Base-by-base conservation (phyloP, 2,797 vertebrate genomes). In the Urophycis tenuis region DNA sequence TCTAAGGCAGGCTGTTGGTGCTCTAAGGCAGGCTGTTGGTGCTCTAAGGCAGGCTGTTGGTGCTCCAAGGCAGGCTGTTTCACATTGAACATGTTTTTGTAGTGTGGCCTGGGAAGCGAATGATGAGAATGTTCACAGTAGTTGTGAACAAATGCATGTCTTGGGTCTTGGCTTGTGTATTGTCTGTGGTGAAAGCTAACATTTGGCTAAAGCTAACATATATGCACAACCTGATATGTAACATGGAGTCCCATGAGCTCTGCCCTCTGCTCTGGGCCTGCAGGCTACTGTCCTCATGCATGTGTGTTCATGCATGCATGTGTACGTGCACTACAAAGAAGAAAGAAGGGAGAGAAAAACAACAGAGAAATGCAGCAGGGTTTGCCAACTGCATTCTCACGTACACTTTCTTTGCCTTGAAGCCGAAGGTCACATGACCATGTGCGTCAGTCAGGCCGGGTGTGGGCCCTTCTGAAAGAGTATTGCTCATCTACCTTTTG, bases 401-500 rank as follows among this genome's bases (percentile, higher is more conserved):
- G 73, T 30, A 41, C 72, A 72, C 75, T 77, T 72, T 73, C 64
- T 80, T 77, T 73, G 33, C 60, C 69, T 19, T 80, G 69, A 80
- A 74, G 79, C 29, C 41, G 10, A 67, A 78, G 0, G 4, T 49
- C 82, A 83, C 1, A 34, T 85, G 75, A 84, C 77, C 45, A 67
- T 73, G 85, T 88, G 84, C 79, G 67, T 85, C 86, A 78, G 74
- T 1, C 67, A 74, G 1, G 15, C 1, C 17, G 82, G 84, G 86
- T 5, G 81, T 87, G 78, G 77, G 15, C 81, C 25, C 1, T 0
- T 2, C 22, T 84, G 76, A 83, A 77, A 73, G 71, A 78, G 74
- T 53, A 79, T 85, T 81, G 74, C 75, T 89, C 81, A 87, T 82
- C 82, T 12, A 76, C 77, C 82, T 79, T 85, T 88, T 84, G 80